Evolutionary conservation across 2,113 vertebrate species (phyloP), one percentile per base, ranked within the genome.

Genomic region (Nibea albiflora): DNA sequence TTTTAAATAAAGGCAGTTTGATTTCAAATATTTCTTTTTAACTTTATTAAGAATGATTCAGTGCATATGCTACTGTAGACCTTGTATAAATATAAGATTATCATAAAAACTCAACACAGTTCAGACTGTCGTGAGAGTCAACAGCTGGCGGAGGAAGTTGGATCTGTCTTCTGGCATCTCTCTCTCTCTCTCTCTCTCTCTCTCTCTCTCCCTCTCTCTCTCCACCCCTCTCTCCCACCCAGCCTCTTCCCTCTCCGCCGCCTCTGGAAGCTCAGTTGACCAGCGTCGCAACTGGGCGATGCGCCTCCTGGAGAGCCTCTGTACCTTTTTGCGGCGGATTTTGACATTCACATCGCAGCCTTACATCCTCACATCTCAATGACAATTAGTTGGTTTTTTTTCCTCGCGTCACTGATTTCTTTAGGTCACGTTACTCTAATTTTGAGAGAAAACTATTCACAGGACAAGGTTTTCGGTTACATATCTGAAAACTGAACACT

Each of bases 251-350:
- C 86, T 70, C 54, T 74, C 83, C 84, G n/a, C 80, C 44, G 60
- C 75, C 57, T 58, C 84, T 81, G 65, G 76, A 65, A 76, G 83
- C 74, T 84, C 92, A 92, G 90, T 92, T 93, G 94, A 94, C 94
- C 87, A 93, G 94, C 94, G 93, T 95, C 93, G 94, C 93, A 91
- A 92, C 80, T 87, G 81, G 89, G 93, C 94, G 94, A 94, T 92
- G 94, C 94, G 74, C 86, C 90, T 93, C 53, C 57, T 1, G 44
- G 65, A 88, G 57, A 84, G 19, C 60, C 14, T 72, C n/a, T 69
- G 10, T 9, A 28, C 74, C 9, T 52, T 17, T 19, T 5, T 11
- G 24, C 19, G 58, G 62, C 66, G 52, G 61, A 79, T 73, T 39
- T 75, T 66, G 71, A 84, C 80, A 17, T 26, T 53, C 17, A 61